A percentile compares a stretch with the other conserved stretches of the same genome.
Evolutionary conservation across 1,140 invertebrate species (phyloP).

Genomic region (Pseudomyrmex flavicornis): DNA sequence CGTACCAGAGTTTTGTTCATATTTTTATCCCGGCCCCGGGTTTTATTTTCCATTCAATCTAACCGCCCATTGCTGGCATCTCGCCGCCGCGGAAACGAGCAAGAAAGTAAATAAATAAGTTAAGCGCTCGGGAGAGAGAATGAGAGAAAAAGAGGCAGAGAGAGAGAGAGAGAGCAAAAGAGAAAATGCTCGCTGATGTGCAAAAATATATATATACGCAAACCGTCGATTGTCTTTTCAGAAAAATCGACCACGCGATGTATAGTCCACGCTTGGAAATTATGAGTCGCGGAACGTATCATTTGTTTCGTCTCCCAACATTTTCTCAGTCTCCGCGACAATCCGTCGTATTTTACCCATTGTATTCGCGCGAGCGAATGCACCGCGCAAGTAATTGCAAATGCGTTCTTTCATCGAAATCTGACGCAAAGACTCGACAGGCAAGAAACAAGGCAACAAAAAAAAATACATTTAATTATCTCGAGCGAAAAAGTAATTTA

Average conservation of each 20-base stretch:
- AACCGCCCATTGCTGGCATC: constrained; percentile 39
- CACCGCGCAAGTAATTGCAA: constrained; percentile 22
- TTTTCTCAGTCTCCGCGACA: background rate
- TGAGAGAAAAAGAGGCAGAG: too few relatives aligned
- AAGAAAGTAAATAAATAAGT: constrained; percentile 58
- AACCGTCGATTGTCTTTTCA: constrained; percentile 21
- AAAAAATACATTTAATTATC: too few relatives aligned
- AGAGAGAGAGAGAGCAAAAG: too few relatives aligned
- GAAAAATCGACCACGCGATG: constrained; percentile 4
- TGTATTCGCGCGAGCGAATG: constrained; percentile 5
- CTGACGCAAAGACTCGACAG: background rate
- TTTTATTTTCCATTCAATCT: constrained; percentile 57
- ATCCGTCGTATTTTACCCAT: constrained; percentile 3
- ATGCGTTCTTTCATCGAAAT: constrained; percentile 4
- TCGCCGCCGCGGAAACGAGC: background rate
- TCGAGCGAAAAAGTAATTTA: background rate
- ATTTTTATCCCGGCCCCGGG: constrained; percentile 20
- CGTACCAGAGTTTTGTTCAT: constrained; percentile 26
- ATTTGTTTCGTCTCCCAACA: constrained; percentile 40
- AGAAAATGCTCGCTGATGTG: background rate
- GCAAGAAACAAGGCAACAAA: too few relatives aligned
- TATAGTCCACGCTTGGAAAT: constrained; percentile 10
- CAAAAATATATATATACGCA: background rate
- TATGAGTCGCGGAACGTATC: constrained; percentile 34
- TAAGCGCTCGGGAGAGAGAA: constrained; percentile 1